Evolutionary conservation across 2,888 invertebrate species (phyloP).

Genomic region (Augochlorella aurata): DNA sequence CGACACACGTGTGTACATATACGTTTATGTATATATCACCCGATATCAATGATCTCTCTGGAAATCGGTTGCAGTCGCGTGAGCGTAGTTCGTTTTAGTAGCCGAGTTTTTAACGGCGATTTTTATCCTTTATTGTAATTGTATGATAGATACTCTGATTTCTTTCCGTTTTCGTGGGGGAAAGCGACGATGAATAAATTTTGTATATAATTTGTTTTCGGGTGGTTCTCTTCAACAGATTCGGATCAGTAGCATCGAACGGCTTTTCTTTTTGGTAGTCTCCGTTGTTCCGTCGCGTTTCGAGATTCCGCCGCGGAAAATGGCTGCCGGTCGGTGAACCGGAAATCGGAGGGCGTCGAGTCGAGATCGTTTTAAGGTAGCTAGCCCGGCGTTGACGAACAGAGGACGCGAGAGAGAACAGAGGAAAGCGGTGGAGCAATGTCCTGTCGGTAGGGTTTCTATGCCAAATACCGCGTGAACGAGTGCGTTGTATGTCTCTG

Average conservation of each 20-base stretch:
- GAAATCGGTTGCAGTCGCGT: constrained; percentile 38
- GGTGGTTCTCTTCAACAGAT: not conserved
- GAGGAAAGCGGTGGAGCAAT: constrained; percentile 42
- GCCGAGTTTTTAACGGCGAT: not conserved
- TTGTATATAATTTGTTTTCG: constrained; percentile 49
- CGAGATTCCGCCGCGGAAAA: constrained; percentile 23
- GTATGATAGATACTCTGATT: not conserved
- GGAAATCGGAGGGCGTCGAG: not conserved
- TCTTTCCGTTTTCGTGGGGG: not conserved
- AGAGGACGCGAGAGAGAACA: not conserved
- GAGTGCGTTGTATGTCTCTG: constrained; percentile 62
- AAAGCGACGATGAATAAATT: not conserved
- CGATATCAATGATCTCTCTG: constrained; percentile 48
- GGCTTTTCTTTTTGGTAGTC: not conserved
- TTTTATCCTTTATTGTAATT: constrained; percentile 8
- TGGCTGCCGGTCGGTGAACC: constrained; percentile 59
- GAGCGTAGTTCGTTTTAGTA: not conserved
- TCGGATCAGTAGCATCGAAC: not conserved
- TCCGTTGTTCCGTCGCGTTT: not conserved
- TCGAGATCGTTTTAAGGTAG: constrained; percentile 57
- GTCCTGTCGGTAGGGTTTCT: constrained; percentile 77
- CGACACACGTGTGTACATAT: not conserved
- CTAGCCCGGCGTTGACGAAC: constrained; percentile 37
- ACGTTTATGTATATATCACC: constrained; percentile 31
- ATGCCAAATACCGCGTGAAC: constrained; percentile 75